Base-by-base conservation (phyloP, 37 sponge, comb jelly and placozoan genomes). In the Chondrosia reniformis region DNA sequence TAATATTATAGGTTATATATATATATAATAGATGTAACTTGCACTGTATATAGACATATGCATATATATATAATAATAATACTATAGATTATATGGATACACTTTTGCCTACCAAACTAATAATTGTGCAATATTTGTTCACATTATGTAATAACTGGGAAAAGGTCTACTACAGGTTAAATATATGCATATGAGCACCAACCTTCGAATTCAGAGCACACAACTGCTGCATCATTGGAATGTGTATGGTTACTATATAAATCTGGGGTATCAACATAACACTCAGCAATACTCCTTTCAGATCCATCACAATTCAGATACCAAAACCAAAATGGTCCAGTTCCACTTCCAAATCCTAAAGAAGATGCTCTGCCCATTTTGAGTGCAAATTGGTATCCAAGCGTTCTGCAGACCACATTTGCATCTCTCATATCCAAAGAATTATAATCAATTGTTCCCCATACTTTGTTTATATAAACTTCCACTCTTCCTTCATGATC, bases 371-470 rank as follows among this genome's bases (percentile, higher is more conserved):
- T 30, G 7, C 61, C 61, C 15, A 39, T n/a, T 9, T 59, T 33
- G 22, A 77, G 33, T 21, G 59, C 77, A 40, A 38, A 25, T 22
- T 15, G 19, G 17, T 9, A 69, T 17, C 43, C 43, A 28, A 80
- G 71, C 55, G 65, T 42, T 37, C 57, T 30, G 25, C 80, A 80
- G 55, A 80, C 49, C 6, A 65, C 45, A 41, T 27, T 45, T 24
- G 67, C 80, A 6, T 46, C 54, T 44, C 27, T 80, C 12, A 80
- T 33, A 69, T 66, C 55, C 67, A 52, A 80, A 5, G 69, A 46
- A 25, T 37, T 37, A 30, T 80, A 37, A 57, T 57, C 46, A 36
- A 76, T 57, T 38, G 77, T 80, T 31, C 80, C 80, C 80, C 80
- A 80, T 8, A 27, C 33, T 7, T 25, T 39, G 42, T 65, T 69